phyloP scores from a whole-genome alignment of 2,888 invertebrate genomes.

The Didymodactylos carnosus region DNA sequence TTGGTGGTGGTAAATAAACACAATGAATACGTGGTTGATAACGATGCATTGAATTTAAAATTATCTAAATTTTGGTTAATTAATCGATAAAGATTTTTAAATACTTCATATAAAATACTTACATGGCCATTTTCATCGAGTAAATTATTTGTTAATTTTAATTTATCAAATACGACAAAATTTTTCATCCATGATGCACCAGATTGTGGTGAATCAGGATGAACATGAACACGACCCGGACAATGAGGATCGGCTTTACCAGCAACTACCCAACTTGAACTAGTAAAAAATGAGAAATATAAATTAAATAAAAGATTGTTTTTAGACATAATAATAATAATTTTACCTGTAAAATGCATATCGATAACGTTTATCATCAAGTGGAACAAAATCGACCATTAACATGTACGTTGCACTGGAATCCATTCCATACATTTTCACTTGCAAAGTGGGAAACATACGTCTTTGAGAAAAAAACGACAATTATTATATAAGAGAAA shows the following conservation, averaged over 20 bases:
- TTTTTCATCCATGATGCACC: constrained; percentile 93
- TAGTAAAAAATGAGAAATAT: constrained; percentile 20
- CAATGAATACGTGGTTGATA: constrained; percentile 86
- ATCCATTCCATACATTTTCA: constrained; percentile 63
- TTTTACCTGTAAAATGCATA: constrained; percentile 75
- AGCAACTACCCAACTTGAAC: constrained; percentile 41
- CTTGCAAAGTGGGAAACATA: constrained; percentile 83
- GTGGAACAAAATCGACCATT: constrained; percentile 81
- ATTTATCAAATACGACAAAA: constrained; percentile 80
- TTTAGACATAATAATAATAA: too few relatives aligned
- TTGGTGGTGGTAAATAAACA: constrained; percentile 43
- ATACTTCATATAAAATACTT: too few relatives aligned
- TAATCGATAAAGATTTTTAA: background rate
- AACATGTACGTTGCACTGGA: constrained; percentile 67
- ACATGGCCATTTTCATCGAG: constrained; percentile 91
- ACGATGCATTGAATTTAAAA: constrained; percentile 85
- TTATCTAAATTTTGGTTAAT: constrained; percentile 48
- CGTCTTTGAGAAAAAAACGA: constrained; percentile 37
- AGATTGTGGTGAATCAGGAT: constrained; percentile 80
- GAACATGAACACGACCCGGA: constrained; percentile 80
- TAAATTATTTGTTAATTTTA: constrained; percentile 87
- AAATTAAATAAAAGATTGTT: too few relatives aligned
- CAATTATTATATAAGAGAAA: too few relatives aligned
- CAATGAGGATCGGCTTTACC: constrained; percentile 48
- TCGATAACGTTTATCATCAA: constrained; percentile 83